phyloP scores from a whole-genome alignment of 1,140 invertebrate species.

The Trachymyrmex septentrionalis region DNA sequence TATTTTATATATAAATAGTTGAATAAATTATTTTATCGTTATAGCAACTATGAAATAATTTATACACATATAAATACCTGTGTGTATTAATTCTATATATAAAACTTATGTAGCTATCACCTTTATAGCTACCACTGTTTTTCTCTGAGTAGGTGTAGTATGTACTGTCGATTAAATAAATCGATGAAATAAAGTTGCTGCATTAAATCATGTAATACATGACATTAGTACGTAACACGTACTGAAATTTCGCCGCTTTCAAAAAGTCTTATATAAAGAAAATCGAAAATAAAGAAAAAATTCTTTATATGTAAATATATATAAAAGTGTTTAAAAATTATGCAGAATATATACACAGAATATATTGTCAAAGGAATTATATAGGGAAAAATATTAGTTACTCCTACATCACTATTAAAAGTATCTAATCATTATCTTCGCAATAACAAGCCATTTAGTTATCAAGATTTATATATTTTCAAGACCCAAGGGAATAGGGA shows the following conservation, averaged over 20 bases:
- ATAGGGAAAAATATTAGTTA: background rate
- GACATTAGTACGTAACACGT: background rate
- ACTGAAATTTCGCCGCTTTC: background rate
- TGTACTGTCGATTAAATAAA: background rate
- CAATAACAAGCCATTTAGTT: slow-evolving; percentile 17
- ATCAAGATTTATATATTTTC: slow-evolving; percentile 30
- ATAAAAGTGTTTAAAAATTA: background rate
- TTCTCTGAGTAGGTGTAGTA: background rate
- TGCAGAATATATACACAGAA: background rate
- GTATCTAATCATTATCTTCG: slow-evolving; percentile 36
- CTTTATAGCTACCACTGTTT: too few relatives aligned
- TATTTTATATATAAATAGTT: too few relatives aligned
- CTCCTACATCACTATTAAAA: background rate
- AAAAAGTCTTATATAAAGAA: background rate
- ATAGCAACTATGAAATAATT: too few relatives aligned
- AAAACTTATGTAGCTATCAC: too few relatives aligned
- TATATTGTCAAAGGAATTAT: slow-evolving; percentile 22
- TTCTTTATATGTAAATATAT: background rate
- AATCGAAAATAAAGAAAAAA: background rate
- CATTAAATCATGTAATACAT: background rate
- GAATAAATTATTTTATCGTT: too few relatives aligned
- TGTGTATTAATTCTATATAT: too few relatives aligned
- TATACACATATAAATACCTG: too few relatives aligned
- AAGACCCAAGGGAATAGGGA: slow-evolving; percentile 5
- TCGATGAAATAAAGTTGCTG: slow-evolving; percentile 6